These are phyloP conservation scores for Cephalopholis sonnerati DNA, from an alignment of 2,113 vertebrate species.

Conservation along the genomic window DNA sequence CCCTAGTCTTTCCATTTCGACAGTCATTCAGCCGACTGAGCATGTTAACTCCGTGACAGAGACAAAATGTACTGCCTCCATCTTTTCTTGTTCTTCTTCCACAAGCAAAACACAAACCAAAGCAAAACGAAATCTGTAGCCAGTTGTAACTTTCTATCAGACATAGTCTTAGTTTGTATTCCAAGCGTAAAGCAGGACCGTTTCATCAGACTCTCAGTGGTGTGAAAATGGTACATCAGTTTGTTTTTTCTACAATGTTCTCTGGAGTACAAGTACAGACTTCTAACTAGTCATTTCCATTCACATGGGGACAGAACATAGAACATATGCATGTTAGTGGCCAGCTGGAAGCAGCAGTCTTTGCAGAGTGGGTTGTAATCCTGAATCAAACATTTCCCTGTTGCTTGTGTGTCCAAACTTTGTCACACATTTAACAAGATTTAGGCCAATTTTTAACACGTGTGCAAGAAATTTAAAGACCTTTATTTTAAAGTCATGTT, in stretches of 20 bases:
- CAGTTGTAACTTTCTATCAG: background rate
- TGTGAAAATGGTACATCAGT: constrained; percentile 32
- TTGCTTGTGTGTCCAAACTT: constrained; percentile 14
- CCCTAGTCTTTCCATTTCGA: background rate
- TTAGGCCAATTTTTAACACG: background rate
- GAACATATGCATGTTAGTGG: constrained; percentile 1
- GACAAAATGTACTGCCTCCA: background rate
- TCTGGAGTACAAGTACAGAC: constrained; percentile 48
- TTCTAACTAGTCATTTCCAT: constrained; percentile 49
- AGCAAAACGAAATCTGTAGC: background rate
- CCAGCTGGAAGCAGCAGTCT: constrained; percentile 20
- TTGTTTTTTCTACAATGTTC: constrained; percentile 38
- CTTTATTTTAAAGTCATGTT: background rate
- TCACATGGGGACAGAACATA: constrained; percentile 18
- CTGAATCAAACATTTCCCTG: constrained; percentile 6
- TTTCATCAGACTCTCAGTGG: constrained; percentile 46
- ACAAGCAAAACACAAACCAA: constrained; percentile 16
- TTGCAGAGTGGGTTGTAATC: constrained; percentile 43
- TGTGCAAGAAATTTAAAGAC: background rate
- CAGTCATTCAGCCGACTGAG: background rate
- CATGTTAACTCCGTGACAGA: background rate
- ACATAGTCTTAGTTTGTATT: constrained; percentile 41
- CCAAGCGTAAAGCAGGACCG: background rate
- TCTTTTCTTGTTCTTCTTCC: background rate
- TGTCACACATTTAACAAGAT: constrained; percentile 22